Base-by-base conservation (phyloP, 2,113 vertebrate genomes). In the Hiodon tergisus region DNA sequence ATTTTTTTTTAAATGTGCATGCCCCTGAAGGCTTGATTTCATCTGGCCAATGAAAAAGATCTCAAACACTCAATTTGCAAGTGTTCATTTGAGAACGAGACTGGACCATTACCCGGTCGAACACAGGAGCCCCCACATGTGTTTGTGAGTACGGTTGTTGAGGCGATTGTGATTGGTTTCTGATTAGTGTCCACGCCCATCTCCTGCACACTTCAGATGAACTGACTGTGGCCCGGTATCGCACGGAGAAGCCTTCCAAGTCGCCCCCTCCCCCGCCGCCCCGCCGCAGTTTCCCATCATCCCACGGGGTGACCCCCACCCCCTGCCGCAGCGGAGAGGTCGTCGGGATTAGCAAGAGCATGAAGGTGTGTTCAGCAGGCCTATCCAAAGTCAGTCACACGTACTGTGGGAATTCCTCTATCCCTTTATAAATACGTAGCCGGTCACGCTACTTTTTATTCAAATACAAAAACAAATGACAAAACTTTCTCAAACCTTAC, bases 181-280 rank as follows among this genome's bases (percentile, higher is more conserved):
- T 31, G 31, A 31, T 31, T 0, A 31, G 31, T 71, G 55, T 58
- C 46, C 6, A 4, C 11, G 66, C 51, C 55, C 46, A 67, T 61
- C 31, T 31, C 31, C 31, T 31, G 2, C 31, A 31, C 31, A 31
- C 17, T 65, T 0, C 79, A 98, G 96, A 95, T 67, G 96, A 99
- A 74, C 86, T 97, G 82, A 95, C 88, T 0, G 94, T 97, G 78
- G 88, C 94, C 0, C 86, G 94, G 11, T 98, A 95, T 81, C 93
- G 95, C 0, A 96, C 95, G 0, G 97, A 98, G 82, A 98, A 99
- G 78, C 94, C 93, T 1, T 98, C 96, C 69, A 99, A 99, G 78
- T 98, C 96, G 0, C 96, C 97, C 0, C 97, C 97, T 0, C 96
- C 97, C 0, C 95, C 96, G 0, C 96, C 96, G 0, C 96, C 96